Percentiles rank a stretch among this genome's conserved stretches.
phyloP scores from a whole-genome alignment of 1,140 invertebrate species.

The Heliconius himera region DNA sequence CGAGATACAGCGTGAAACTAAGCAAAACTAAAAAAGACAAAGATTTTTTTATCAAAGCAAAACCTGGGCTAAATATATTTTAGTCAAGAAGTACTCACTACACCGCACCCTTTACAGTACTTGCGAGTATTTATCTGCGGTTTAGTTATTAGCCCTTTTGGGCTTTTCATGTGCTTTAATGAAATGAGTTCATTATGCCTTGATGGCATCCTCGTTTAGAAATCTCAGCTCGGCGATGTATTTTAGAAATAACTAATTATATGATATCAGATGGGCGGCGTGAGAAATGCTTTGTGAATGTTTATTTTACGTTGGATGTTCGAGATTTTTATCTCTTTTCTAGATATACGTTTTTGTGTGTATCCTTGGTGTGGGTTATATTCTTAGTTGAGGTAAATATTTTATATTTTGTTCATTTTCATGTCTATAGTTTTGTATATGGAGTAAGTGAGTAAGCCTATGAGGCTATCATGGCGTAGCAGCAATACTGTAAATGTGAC shows the following conservation, averaged over 20 bases:
- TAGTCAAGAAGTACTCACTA: not conserved
- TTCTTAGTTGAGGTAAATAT: too few relatives aligned
- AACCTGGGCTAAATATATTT: not conserved
- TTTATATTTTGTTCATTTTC: too few relatives aligned
- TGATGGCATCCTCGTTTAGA: slow-evolving; percentile 15
- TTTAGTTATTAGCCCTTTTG: slow-evolving; percentile 39
- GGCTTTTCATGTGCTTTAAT: slow-evolving; percentile 37
- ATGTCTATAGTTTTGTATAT: too few relatives aligned
- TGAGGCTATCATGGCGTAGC: too few relatives aligned
- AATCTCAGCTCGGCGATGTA: slow-evolving; percentile 11
- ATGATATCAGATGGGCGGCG: slow-evolving; percentile 3
- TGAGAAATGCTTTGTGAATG: not conserved
- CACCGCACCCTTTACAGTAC: slow-evolving; percentile 15
- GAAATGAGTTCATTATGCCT: slow-evolving; percentile 31
- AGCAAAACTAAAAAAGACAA: too few relatives aligned
- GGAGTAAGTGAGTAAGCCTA: too few relatives aligned
- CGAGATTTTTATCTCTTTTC: too few relatives aligned
- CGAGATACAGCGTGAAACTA: too few relatives aligned
- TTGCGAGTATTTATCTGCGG: slow-evolving; percentile 36
- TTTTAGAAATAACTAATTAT: slow-evolving; percentile 9
- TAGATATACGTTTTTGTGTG: too few relatives aligned
- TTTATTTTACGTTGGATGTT: not conserved
- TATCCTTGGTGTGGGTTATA: too few relatives aligned
- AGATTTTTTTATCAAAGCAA: too few relatives aligned
- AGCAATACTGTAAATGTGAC: too few relatives aligned